Conservation (phyloP, 2,113 vertebrate genomes). For the Pardalotus punctatus region DNA sequence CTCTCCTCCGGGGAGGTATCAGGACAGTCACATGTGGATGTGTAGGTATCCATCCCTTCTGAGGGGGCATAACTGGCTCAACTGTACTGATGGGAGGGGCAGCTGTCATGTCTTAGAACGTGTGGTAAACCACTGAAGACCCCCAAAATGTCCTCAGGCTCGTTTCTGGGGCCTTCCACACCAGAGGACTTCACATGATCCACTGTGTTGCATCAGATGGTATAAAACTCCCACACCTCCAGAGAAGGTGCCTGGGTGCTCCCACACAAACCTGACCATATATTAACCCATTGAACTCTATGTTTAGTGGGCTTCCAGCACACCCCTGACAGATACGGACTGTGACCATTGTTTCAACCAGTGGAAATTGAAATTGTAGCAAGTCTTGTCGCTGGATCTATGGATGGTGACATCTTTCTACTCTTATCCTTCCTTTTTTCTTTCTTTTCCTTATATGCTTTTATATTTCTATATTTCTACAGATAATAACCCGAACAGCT, state of each 20-base stretch:
- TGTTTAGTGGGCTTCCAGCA: not conserved
- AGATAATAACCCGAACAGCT: not conserved
- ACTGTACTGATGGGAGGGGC: fast-evolving
- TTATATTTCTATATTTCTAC: not conserved
- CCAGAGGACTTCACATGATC: too few species aligned
- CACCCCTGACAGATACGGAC: not conserved
- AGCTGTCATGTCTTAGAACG: not conserved
- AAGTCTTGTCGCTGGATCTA: not conserved
- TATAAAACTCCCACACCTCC: not conserved
- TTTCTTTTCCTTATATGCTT: not conserved
- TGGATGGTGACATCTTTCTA: not conserved
- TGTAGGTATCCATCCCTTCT: not conserved
- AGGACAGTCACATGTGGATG: too few species aligned
- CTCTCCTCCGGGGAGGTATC: not conserved
- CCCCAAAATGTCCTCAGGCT: not conserved
- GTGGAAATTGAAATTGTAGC: not conserved
- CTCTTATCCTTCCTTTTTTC: not conserved
- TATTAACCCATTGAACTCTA: not conserved
- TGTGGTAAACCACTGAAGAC: not conserved
- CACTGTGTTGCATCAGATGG: too few species aligned
- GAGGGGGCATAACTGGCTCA: not conserved
- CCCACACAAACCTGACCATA: not conserved
- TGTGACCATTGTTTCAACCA: not conserved
- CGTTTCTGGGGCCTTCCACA: not conserved
- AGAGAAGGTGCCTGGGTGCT: not conserved